Conservation (phyloP, 2,888 invertebrate genomes). For the Melanargia galathea region DNA sequence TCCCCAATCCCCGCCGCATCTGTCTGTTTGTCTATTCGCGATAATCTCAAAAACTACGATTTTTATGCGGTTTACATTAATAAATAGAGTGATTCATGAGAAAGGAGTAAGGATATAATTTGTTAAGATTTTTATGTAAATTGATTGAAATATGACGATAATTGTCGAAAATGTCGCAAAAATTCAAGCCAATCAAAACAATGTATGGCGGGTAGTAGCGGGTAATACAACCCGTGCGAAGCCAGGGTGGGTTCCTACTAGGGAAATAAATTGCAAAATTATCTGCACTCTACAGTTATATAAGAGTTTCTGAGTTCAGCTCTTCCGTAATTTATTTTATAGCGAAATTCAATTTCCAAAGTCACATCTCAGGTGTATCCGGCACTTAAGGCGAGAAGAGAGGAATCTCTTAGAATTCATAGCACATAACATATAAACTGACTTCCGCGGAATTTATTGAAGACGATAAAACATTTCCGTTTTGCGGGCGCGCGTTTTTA, state of each 20-base stretch:
- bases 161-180: too few species aligned
- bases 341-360: constrained; percentile 21
- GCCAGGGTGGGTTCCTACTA: neutral
- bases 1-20: too few species aligned
- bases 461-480: constrained; percentile 43
- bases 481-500: constrained; percentile 39
- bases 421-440: constrained; percentile 39
- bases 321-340: constrained; percentile 12
- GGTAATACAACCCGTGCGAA: too few species aligned
- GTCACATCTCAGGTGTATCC: constrained; percentile 19
- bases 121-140: too few species aligned
- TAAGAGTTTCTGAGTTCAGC: neutral
- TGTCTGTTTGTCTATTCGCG: too few species aligned
- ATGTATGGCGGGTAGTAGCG: too few species aligned
- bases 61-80: too few species aligned
- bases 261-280: constrained; percentile 2
- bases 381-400: constrained; percentile 21
- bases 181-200: too few species aligned
- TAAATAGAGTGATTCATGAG: too few species aligned
- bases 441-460: constrained; percentile 41
- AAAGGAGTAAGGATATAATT: too few species aligned
- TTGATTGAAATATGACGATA: too few species aligned
- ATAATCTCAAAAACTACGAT: too few species aligned
- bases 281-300: neutral
- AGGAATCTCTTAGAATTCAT: constrained; percentile 33